A percentile compares a stretch with the other conserved stretches of the same genome.
Evolutionary conservation across 2,888 invertebrate genomes (phyloP).

Genomic region (Adela reaumurella): DNA sequence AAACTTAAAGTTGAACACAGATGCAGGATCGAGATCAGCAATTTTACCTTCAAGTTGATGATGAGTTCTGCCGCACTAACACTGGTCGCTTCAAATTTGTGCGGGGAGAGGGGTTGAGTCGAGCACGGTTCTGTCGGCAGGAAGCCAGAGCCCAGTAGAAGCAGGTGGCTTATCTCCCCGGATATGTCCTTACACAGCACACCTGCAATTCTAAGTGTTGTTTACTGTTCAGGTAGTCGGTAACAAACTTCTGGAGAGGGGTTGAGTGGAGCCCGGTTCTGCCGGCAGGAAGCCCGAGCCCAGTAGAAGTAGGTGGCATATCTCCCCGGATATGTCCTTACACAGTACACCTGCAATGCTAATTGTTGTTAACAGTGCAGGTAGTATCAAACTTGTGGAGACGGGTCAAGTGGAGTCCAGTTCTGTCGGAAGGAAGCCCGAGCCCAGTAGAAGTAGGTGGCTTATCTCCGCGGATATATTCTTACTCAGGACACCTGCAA

Average conservation of each 20-base stretch:
- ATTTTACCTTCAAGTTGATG: slow-evolving; percentile 28
- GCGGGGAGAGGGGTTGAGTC: too few relatives aligned
- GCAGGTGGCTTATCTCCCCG: slow-evolving; percentile 21
- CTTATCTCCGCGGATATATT: slow-evolving; percentile 29
- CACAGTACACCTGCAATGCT: too few relatives aligned
- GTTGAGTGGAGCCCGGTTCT: too few relatives aligned
- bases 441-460: slow-evolving; percentile 19
- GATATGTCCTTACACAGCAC: slow-evolving; percentile 38
- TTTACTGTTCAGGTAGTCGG: too few relatives aligned
- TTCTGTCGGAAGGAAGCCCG: slow-evolving; percentile 5
- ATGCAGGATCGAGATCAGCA: neutral
- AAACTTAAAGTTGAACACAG: too few relatives aligned
- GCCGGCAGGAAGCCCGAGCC: neutral
- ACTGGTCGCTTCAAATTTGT: slow-evolving; percentile 17
- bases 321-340: too few relatives aligned
- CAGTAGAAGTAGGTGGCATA: too few relatives aligned
- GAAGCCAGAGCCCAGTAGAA: slow-evolving; percentile 16
- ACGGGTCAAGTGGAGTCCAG: too few relatives aligned
- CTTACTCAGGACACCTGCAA: slow-evolving; percentile 33
- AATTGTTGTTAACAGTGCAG: too few relatives aligned
- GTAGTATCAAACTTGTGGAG: too few relatives aligned
- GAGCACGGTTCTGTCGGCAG: slow-evolving; percentile 8
- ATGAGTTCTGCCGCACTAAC: slow-evolving; percentile 27
- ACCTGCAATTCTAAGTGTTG: slow-evolving; percentile 17
- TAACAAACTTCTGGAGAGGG: too few relatives aligned